These are phyloP conservation scores for Cryptotis parvus DNA, from an alignment of 2,113 vertebrate genomes.

Conservation along the genomic window DNA sequence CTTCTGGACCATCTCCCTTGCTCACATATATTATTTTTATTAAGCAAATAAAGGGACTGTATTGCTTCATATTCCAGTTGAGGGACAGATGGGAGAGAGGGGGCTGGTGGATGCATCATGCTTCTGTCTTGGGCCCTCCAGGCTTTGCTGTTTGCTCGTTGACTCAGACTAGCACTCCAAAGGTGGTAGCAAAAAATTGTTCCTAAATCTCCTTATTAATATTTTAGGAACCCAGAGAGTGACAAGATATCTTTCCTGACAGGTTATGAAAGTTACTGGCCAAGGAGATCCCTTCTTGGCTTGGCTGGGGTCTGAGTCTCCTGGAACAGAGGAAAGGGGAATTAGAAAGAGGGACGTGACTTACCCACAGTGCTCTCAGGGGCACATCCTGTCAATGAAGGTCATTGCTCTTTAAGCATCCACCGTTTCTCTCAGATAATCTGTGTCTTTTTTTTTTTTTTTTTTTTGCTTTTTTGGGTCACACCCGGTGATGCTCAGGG, in stretches of 20 bases:
- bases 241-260: constrained; percentile 10
- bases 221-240: constrained; percentile 31
- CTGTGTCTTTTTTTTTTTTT: not conserved
- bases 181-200: not conserved
- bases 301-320: not conserved
- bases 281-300: not conserved
- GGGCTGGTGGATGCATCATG: not conserved
- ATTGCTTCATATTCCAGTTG: not conserved
- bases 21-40: not conserved
- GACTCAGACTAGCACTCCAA: not conserved
- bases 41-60: not conserved
- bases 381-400: not conserved
- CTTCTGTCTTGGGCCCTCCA: not conserved
- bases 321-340: not conserved
- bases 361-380: not conserved
- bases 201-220: not conserved
- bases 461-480: no score
- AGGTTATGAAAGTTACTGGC: not conserved
- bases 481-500: no score
- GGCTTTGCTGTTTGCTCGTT: not conserved
- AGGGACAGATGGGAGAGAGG: not conserved
- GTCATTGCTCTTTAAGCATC: not conserved
- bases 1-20: no score
- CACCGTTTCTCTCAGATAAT: not conserved
- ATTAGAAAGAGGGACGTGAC: not conserved